phyloP scores from a whole-genome alignment of 1,140 invertebrate species.

The Drosophila takahashii region DNA sequence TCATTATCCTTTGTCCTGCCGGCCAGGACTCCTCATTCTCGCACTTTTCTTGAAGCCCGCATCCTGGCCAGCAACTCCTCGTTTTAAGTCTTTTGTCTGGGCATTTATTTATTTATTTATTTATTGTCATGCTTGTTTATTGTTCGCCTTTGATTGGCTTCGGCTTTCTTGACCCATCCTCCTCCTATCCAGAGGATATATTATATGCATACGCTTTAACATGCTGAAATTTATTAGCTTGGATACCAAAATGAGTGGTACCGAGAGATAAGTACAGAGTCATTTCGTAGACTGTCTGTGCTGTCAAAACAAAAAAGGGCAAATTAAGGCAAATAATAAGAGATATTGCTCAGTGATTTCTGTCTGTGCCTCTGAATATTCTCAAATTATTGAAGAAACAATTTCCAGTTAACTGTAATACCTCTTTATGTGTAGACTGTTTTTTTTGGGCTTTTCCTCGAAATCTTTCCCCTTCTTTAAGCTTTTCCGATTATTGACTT shows the following conservation, averaged over 20 bases:
- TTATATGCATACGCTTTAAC: conserved; percentile 1
- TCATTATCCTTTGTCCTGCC: conserved; percentile 64
- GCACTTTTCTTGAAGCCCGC: neutral
- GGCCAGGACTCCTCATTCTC: neutral
- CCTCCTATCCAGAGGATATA: neutral
- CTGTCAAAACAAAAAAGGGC: conserved; percentile 10
- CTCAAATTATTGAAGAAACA: neutral
- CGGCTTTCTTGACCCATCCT: conserved; percentile 24
- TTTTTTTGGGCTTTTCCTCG: neutral
- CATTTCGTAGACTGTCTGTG: neutral
- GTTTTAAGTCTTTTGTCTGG: conserved; percentile 43
- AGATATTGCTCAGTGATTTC: conserved; percentile 3
- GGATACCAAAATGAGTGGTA: conserved; percentile 3
- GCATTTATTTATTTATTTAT: conserved; percentile 77
- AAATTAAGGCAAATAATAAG: neutral
- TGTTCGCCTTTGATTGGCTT: conserved; percentile 76
- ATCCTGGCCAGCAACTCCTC: conserved; percentile 4
- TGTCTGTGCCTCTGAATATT: neutral
- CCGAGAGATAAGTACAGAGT: conserved; percentile 12
- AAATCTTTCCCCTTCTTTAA: neutral
- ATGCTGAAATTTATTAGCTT: conserved; percentile 27
- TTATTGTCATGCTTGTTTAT: conserved; percentile 81
- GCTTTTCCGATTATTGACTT: conserved; percentile 45
- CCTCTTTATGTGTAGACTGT: neutral
- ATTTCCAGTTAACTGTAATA: neutral